Percentiles rank a stretch among this genome's conserved stretches.
These are phyloP conservation scores for Sympetrum striolatum DNA, from an alignment of 2,888 invertebrate species.

Conservation along the genomic window DNA sequence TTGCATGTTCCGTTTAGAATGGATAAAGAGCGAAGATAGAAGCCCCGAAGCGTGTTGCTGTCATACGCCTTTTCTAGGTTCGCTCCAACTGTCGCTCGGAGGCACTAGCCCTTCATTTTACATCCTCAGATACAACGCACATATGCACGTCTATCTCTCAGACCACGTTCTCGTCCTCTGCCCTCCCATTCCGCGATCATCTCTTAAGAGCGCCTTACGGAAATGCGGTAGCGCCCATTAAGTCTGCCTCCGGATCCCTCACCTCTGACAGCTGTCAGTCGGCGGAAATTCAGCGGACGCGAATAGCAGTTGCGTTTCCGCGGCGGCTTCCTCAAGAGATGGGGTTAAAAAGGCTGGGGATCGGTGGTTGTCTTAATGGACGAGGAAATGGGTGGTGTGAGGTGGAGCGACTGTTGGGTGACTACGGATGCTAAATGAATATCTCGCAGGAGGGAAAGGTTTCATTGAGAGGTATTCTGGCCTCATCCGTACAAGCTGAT, in stretches of 20 bases:
- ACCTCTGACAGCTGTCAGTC: too few species aligned
- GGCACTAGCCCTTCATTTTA: not conserved
- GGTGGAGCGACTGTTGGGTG: too few species aligned
- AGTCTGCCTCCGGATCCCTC: not conserved
- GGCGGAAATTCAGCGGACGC: too few species aligned
- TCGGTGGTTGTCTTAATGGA: too few species aligned
- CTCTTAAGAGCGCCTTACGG: not conserved
- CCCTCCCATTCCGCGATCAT: not conserved
- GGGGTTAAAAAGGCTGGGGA: too few species aligned
- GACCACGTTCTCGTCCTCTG: not conserved
- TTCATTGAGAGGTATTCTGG: too few species aligned
- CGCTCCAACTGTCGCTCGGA: not conserved
- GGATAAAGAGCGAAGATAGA: not conserved
- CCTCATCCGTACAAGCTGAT: too few species aligned
- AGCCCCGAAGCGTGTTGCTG: not conserved
- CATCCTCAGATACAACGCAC: not conserved
- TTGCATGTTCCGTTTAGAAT: not conserved
- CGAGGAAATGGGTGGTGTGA: too few species aligned
- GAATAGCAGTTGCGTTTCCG: too few species aligned
- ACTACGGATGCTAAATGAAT: too few species aligned
- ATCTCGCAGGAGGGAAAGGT: too few species aligned
- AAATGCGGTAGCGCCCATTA: not conserved
- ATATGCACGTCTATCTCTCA: not conserved
- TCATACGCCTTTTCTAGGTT: not conserved
- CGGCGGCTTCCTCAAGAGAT: too few species aligned